Percentiles rank a stretch among this genome's conserved stretches.
Conservation (phyloP, 1,140 invertebrate genomes). For the Drosophila athabasca region DNA sequence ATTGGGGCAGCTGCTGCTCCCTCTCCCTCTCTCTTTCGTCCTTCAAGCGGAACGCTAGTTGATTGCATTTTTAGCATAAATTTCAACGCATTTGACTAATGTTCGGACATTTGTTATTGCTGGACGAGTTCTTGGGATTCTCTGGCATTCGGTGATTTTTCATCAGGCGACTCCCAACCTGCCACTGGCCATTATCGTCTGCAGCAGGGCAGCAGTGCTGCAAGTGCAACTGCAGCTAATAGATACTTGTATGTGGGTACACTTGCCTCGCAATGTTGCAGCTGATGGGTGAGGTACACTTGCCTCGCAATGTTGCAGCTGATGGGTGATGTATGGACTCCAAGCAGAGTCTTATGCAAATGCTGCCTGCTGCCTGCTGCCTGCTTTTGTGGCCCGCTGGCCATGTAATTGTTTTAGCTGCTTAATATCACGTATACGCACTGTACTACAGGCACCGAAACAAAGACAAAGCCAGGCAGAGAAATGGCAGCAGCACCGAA, state of each 20-base stretch:
- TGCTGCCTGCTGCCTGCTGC: slow-evolving; percentile 4
- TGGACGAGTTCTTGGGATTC: slow-evolving; percentile 23
- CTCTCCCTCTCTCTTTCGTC: slow-evolving; percentile 3
- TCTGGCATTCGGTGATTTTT: slow-evolving; percentile 54
- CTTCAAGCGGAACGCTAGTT: slow-evolving; percentile 75
- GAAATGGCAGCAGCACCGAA: slow-evolving; percentile 31
- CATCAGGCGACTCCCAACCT: slow-evolving; percentile 23
- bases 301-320: background rate
- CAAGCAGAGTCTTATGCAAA: slow-evolving; percentile 51
- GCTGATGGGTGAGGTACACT: slow-evolving; percentile 29
- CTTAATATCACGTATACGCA: slow-evolving; percentile 73
- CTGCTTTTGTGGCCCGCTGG: slow-evolving; percentile 19
- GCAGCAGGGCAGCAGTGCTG: slow-evolving; percentile 1
- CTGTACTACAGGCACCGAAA: slow-evolving; percentile 12
- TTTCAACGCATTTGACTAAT: slow-evolving; percentile 82
- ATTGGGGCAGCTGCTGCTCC: slow-evolving; percentile 22
- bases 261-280: background rate
- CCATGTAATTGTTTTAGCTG: slow-evolving; percentile 61
- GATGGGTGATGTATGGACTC: slow-evolving; percentile 36
- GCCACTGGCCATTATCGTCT: slow-evolving; percentile 40
- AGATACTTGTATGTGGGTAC: slow-evolving; percentile 27
- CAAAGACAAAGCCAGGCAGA: slow-evolving; percentile 14
- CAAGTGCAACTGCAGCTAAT: slow-evolving; percentile 34
- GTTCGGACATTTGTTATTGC: slow-evolving; percentile 70
- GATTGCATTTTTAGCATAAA: slow-evolving; percentile 82